Evolutionary conservation across 2,797 vertebrate genomes (phyloP).

Genomic region (Todus mexicanus): DNA sequence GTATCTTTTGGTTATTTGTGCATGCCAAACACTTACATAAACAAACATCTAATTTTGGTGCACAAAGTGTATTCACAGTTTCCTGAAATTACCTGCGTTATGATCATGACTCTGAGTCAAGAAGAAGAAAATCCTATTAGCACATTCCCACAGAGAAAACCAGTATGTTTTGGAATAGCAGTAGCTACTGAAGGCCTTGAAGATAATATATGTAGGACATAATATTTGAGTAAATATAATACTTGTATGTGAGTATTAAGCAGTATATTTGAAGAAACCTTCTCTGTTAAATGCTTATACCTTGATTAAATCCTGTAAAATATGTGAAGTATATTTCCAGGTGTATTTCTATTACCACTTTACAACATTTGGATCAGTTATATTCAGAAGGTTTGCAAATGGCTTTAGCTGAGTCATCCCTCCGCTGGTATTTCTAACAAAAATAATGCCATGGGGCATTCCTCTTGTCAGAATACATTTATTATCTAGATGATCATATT

Average conservation of each 20-base stretch:
- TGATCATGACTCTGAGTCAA: background rate
- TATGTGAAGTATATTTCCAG: background rate
- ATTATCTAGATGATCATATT: background rate
- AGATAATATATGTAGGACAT: background rate
- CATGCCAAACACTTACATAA: background rate
- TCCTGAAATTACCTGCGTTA: background rate
- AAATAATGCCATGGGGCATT: background rate
- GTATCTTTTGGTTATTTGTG: background rate
- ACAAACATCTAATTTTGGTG: background rate
- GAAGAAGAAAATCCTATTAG: background rate
- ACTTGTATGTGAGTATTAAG: background rate
- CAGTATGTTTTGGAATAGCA: background rate
- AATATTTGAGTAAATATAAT: background rate
- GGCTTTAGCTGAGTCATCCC: background rate
- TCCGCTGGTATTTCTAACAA: background rate
- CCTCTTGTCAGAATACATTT: background rate
- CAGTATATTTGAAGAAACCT: background rate
- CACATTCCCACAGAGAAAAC: background rate
- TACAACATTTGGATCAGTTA: background rate
- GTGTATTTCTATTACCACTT: background rate
- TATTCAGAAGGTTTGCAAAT: background rate
- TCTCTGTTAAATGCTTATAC: background rate
- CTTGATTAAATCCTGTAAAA: background rate
- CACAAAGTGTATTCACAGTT: background rate
- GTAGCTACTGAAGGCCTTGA: background rate